phyloP scores from a whole-genome alignment of 2,113 vertebrate species.

The Aptenodytes patagonicus region DNA sequence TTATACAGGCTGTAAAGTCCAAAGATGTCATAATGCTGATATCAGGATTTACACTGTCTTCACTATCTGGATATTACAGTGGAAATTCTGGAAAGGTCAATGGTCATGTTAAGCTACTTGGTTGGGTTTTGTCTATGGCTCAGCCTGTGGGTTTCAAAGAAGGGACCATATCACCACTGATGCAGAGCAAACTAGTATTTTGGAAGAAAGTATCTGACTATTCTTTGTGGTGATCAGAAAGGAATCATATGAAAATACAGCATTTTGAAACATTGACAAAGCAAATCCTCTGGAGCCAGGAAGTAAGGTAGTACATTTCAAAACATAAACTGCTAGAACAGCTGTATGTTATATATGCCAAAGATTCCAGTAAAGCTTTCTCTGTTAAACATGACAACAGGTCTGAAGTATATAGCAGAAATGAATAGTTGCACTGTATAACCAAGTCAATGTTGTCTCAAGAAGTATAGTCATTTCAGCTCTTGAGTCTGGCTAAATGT shows the following conservation, averaged over 20 bases:
- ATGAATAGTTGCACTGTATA: neutral
- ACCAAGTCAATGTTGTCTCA: neutral
- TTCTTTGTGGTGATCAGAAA: neutral
- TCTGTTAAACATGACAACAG: neutral
- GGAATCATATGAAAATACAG: neutral
- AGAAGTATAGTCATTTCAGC: neutral
- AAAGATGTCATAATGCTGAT: neutral
- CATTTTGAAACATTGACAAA: neutral
- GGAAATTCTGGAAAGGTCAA: neutral
- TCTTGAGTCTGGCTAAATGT: neutral
- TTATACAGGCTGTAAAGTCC: neutral
- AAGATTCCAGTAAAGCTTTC: neutral
- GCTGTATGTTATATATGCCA: neutral
- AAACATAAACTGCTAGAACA: neutral
- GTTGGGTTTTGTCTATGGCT: neutral
- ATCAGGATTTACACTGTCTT: neutral
- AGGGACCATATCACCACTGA: neutral
- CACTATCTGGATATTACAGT: neutral
- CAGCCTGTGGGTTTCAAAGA: neutral
- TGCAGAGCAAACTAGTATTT: neutral
- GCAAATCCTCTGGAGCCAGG: neutral
- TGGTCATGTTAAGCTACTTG: neutral
- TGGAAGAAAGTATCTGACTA: neutral
- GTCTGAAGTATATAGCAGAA: neutral
- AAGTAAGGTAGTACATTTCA: neutral